These are phyloP conservation scores for Heliconius nattereri DNA, from an alignment of 1,140 invertebrate genomes.

Conservation along the genomic window DNA sequence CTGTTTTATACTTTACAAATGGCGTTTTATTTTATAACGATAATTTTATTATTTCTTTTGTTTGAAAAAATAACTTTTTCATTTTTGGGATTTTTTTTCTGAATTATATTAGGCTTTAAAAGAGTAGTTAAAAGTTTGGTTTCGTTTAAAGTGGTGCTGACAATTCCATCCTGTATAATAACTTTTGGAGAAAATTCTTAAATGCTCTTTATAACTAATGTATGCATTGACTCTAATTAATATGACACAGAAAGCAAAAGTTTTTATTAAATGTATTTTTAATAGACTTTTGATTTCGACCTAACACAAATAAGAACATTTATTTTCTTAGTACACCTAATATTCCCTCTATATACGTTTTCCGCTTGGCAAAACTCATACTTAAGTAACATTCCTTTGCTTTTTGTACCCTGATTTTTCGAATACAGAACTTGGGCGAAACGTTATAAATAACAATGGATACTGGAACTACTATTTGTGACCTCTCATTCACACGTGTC, in stretches of 20 bases:
- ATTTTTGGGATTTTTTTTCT: no score
- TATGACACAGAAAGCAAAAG: background rate
- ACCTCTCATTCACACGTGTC: slow-evolving; percentile 40
- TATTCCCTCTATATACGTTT: slow-evolving; percentile 31
- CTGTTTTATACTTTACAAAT: no score
- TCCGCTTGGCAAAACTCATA: slow-evolving; percentile 37
- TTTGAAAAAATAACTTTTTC: no score
- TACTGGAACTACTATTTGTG: slow-evolving; percentile 13
- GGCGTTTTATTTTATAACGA: no score
- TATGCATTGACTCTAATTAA: slow-evolving; percentile 5
- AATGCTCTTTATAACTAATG: background rate
- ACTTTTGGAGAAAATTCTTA: no score
- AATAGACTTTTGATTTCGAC: background rate
- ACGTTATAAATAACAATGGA: slow-evolving; percentile 11
- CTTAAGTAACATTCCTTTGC: slow-evolving; percentile 25
- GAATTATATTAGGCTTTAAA: no score
- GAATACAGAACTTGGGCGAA: slow-evolving; percentile 15
- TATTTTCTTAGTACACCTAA: slow-evolving; percentile 22
- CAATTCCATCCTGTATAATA: no score
- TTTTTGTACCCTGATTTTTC: slow-evolving; percentile 36
- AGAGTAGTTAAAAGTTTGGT: no score
- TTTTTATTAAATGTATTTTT: background rate
- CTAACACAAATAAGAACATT: background rate
- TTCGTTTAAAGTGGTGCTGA: no score
- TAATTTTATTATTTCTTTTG: no score